Evolutionary conservation across 2,888 invertebrate genomes (phyloP).

Genomic region (Geophilus truncorum): DNA sequence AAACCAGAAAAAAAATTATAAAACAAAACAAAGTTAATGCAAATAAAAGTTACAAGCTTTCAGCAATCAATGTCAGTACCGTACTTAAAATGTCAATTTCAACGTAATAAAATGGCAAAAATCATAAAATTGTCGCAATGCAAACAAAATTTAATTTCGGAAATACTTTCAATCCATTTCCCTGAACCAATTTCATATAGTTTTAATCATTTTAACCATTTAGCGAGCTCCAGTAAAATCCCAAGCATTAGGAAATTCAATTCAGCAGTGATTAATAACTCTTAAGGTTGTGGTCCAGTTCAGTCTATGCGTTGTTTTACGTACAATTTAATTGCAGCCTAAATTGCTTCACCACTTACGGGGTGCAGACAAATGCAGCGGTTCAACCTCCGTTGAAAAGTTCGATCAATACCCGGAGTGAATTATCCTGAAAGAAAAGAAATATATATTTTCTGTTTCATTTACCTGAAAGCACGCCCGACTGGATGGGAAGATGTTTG

Average conservation of each 20-base stretch:
- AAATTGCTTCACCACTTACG: neutral
- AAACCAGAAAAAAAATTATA: too few relatives aligned
- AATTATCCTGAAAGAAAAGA: neutral
- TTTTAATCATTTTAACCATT: too few relatives aligned
- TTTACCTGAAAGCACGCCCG: slow-evolving; percentile 19
- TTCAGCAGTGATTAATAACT: neutral
- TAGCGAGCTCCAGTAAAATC: neutral
- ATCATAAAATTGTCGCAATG: too few relatives aligned
- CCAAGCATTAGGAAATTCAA: neutral
- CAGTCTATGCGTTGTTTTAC: neutral
- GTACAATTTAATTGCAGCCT: neutral
- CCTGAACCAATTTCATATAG: neutral
- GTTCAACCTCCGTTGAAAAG: neutral
- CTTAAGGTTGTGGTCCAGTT: neutral
- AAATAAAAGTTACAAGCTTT: too few relatives aligned
- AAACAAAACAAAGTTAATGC: neutral
- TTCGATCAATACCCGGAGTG: neutral
- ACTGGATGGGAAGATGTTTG: slow-evolving; percentile 6
- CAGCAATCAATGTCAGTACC: too few relatives aligned
- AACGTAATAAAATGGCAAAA: too few relatives aligned
- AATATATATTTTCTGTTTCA: neutral
- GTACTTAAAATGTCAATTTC: too few relatives aligned
- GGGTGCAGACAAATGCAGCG: neutral
- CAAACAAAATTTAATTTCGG: too few relatives aligned
- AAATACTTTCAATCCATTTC: neutral